Conservation (phyloP, 2,797 vertebrate genomes). For the Picus viridis region DNA sequence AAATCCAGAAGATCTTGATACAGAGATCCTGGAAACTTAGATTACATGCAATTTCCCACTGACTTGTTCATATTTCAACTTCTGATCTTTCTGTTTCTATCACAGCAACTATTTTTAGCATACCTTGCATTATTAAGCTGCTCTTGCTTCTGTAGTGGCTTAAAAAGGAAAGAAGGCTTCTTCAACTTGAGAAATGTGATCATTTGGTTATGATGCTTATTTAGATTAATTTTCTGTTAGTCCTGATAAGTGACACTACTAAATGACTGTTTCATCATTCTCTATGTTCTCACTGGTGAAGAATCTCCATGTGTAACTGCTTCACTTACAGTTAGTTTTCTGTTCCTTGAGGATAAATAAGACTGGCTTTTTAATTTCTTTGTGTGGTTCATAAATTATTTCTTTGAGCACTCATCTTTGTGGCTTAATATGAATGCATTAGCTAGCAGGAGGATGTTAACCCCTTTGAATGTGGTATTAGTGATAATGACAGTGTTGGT, state of each 20-base stretch:
- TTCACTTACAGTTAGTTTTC: background rate
- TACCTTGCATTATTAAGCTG: background rate
- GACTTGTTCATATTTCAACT: slow-evolving; percentile 8
- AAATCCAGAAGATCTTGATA: background rate
- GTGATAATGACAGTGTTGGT: background rate
- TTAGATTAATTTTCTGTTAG: background rate
- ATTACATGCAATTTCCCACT: background rate
- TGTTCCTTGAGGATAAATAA: background rate
- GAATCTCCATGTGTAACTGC: background rate
- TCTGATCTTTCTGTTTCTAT: background rate
- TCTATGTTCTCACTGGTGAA: background rate
- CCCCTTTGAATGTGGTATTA: background rate
- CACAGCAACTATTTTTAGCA: background rate
- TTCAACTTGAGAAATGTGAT: background rate
- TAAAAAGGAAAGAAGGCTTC: background rate
- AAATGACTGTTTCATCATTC: background rate
- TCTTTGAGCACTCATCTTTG: background rate
- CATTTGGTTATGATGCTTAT: background rate
- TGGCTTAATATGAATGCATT: background rate
- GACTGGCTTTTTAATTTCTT: background rate
- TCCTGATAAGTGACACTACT: background rate
- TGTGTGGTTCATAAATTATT: background rate
- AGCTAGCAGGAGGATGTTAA: background rate
- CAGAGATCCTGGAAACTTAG: background rate
- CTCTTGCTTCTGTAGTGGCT: background rate